These are phyloP conservation scores for Poecile montanus DNA, from an alignment of 2,797 vertebrate species.

Conservation along the genomic window DNA sequence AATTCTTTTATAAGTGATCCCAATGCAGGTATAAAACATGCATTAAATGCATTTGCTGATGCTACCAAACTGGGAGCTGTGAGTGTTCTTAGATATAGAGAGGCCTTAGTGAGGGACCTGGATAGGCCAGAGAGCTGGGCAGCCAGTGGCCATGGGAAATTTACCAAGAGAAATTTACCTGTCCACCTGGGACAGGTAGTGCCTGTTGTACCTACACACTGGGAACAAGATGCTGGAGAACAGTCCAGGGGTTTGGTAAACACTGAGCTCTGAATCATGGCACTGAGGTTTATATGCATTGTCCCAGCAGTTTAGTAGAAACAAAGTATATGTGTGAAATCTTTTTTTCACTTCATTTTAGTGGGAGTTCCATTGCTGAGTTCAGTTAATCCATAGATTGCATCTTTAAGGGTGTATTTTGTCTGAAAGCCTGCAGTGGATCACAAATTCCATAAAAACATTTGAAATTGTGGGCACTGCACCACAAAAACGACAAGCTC, in stretches of 20 bases:
- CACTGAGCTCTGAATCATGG: background rate
- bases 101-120: background rate
- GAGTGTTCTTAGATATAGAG: background rate
- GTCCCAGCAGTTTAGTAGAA: background rate
- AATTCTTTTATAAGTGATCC: background rate
- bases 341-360: background rate
- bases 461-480: background rate
- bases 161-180: no score
- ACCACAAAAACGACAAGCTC: background rate
- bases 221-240: background rate
- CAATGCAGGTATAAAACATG: background rate
- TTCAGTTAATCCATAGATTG: background rate
- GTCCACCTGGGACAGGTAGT: background rate
- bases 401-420: fast-evolving
- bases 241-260: background rate
- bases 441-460: background rate
- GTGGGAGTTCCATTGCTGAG: background rate
- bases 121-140: background rate
- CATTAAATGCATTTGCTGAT: background rate
- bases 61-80: background rate
- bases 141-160: background rate
- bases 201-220: no score
- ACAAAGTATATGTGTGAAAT: background rate
- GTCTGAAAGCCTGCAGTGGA: background rate
- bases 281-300: background rate